A percentile compares a stretch with the other conserved stretches of the same genome.
phyloP scores from a whole-genome alignment of 2,113 vertebrate genomes.

The Anoura caudifer region DNA sequence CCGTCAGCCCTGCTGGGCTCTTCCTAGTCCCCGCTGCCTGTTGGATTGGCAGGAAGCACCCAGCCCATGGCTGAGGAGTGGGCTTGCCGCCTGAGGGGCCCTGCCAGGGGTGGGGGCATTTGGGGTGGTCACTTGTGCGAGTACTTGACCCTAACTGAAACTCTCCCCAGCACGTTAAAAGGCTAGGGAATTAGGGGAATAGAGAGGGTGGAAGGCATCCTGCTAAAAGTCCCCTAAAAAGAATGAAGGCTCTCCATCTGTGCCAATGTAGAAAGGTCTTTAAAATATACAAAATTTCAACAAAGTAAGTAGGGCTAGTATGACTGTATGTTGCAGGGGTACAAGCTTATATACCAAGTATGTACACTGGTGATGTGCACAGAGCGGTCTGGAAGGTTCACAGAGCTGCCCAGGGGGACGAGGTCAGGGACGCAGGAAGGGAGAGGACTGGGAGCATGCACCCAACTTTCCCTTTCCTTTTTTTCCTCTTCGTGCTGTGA shows the following conservation, averaged over 20 bases:
- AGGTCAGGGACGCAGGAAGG: not conserved
- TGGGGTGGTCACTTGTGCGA: not conserved
- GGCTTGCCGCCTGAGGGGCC: not conserved
- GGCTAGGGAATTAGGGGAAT: not conserved
- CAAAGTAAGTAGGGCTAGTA: slow-evolving; percentile 10
- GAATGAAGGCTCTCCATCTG: not conserved
- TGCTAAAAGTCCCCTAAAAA: slow-evolving; percentile 10
- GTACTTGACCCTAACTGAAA: not conserved
- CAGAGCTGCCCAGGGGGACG: not conserved
- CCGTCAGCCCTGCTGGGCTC: not conserved
- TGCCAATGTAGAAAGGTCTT: slow-evolving; percentile 12
- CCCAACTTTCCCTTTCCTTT: not conserved
- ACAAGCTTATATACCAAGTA: not conserved
- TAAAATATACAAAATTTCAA: not conserved
- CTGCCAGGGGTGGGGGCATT: not conserved
- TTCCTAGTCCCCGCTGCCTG: slow-evolving; percentile 42
- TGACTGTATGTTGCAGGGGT: not conserved
- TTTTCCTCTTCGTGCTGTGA: not conserved
- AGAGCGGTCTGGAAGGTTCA: not conserved
- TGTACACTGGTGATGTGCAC: not conserved
- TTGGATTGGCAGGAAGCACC: not conserved
- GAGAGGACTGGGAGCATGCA: not conserved
- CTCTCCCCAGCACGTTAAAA: not conserved
- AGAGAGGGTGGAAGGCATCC: not conserved
- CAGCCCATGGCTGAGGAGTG: not conserved